Conservation (phyloP, 2,888 invertebrate species). For the Idaea biselata region DNA sequence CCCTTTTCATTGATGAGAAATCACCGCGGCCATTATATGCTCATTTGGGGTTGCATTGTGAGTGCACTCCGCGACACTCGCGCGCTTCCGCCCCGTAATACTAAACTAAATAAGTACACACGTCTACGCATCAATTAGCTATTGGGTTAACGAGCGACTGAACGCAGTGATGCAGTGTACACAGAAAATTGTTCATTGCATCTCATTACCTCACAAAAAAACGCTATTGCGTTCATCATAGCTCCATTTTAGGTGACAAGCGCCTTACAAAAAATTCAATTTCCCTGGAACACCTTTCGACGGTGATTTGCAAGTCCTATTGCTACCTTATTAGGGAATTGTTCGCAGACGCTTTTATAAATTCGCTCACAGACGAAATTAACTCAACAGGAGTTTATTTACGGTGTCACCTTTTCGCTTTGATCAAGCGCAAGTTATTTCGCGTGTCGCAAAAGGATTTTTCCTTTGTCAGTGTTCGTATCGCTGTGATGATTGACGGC, state of each 20-base stretch:
- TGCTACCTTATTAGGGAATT: constrained; percentile 35
- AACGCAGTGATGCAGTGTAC: constrained; percentile 2
- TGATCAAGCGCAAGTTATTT: constrained; percentile 68
- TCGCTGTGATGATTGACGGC: constrained; percentile 73
- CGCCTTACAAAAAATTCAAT: constrained; percentile 14
- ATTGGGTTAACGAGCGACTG: constrained; percentile 27
- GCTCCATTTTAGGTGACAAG: constrained; percentile 6
- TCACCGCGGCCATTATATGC: constrained; percentile 60
- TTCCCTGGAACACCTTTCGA: constrained; percentile 18
- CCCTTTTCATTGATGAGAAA: constrained; percentile 55
- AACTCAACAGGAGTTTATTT: constrained; percentile 66
- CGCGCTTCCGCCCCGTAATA: constrained; percentile 49
- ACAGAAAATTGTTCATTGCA: background rate
- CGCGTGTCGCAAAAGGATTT: constrained; percentile 67
- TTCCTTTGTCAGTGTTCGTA: constrained; percentile 72
- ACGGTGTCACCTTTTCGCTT: constrained; percentile 63
- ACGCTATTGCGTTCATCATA: background rate
- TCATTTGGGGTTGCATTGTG: constrained; percentile 61
- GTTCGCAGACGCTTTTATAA: constrained; percentile 42
- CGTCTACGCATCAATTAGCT: constrained; percentile 57
- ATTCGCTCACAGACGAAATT: constrained; percentile 59
- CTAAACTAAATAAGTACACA: background rate
- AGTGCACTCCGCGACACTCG: constrained; percentile 56
- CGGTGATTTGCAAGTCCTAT: constrained; percentile 31
- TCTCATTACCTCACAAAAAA: constrained; percentile 8